phyloP scores from a whole-genome alignment of 2,888 invertebrate species.

The Andrena marginata region DNA sequence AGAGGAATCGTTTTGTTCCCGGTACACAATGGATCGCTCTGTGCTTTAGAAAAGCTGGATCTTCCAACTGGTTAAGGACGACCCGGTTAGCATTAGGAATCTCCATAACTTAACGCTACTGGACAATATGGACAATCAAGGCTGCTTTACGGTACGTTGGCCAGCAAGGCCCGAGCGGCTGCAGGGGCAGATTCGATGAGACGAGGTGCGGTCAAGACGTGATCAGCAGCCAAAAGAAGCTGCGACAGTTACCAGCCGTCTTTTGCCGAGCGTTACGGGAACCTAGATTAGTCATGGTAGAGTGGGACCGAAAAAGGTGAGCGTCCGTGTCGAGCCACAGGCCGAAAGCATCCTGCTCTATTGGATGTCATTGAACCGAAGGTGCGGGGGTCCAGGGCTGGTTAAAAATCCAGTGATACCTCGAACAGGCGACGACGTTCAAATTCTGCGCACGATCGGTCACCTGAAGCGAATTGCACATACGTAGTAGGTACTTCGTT shows the following conservation, averaged over 20 bases:
- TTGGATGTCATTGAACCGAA: constrained; percentile 51
- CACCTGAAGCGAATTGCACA: constrained; percentile 67
- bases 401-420: constrained; percentile 54
- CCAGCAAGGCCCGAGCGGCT: constrained; percentile 67
- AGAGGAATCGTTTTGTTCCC: constrained; percentile 13
- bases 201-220: constrained; percentile 83
- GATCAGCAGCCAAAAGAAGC: constrained; percentile 81
- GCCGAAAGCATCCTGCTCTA: constrained; percentile 34
- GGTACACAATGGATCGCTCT: constrained; percentile 1
- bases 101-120: constrained; percentile 78
- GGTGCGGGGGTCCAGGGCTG: neutral
- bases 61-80: constrained; percentile 38
- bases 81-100: constrained; percentile 74
- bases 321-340: constrained; percentile 9
- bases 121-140: constrained; percentile 84
- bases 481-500: constrained; percentile 62
- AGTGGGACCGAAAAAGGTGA: constrained; percentile 41
- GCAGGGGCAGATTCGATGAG: constrained; percentile 70
- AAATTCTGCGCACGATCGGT: constrained; percentile 67
- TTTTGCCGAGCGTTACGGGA: constrained; percentile 74
- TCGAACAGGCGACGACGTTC: constrained; percentile 6
- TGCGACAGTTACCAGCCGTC: constrained; percentile 81
- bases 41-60: constrained; percentile 25
- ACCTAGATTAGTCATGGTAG: constrained; percentile 77
- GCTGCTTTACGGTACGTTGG: constrained; percentile 81